Percentiles rank a stretch among this genome's conserved stretches.
Conservation (phyloP, 2,888 invertebrate species). For the Nomada fucata region DNA sequence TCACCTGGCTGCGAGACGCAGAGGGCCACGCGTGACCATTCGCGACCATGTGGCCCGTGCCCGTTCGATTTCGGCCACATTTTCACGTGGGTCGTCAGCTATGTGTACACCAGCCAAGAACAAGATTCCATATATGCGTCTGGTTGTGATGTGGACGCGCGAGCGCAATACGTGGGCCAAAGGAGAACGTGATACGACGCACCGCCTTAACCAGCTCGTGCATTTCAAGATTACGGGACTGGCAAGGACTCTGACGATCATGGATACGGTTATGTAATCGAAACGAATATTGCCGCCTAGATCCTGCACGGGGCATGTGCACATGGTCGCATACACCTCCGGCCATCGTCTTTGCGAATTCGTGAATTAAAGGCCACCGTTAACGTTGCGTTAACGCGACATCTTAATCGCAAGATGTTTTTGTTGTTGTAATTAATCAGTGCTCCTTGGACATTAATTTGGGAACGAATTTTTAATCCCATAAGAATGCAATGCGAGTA, state of each 20-base stretch:
- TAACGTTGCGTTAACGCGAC: no score
- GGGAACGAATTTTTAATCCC: no score
- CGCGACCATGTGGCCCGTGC: constrained; percentile 36
- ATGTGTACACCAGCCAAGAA: constrained; percentile 67
- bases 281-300: constrained; percentile 7
- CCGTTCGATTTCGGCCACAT: constrained; percentile 65
- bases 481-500: no score
- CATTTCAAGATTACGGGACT: constrained; percentile 65
- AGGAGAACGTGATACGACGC: constrained; percentile 62
- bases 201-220: constrained; percentile 60
- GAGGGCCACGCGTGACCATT: constrained; percentile 38
- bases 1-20: constrained; percentile 20
- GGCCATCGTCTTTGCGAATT: no score
- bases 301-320: no score
- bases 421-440: no score
- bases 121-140: constrained; percentile 76
- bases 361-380: no score
- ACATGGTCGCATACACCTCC: no score
- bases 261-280: constrained; percentile 49
- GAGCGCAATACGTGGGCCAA: constrained; percentile 69
- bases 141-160: constrained; percentile 19
- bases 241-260: constrained; percentile 57
- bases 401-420: no score
- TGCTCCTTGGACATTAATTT: no score
- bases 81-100: constrained; percentile 75